Conservation (phyloP, 2,888 invertebrate species). For the Adineta ricciae region DNA sequence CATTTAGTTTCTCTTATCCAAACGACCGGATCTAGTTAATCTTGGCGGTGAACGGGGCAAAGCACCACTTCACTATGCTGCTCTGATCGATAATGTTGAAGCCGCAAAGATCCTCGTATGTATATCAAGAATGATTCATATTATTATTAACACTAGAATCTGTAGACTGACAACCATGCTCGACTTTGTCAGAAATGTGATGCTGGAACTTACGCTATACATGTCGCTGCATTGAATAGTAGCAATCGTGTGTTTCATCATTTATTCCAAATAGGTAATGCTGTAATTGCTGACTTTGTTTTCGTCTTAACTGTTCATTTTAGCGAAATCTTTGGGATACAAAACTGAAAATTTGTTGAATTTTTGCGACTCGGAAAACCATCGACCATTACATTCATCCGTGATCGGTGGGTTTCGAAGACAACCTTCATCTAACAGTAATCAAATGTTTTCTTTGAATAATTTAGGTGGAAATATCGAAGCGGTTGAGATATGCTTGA, state of each 20-base stretch:
- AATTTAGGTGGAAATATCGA: constrained; percentile 26
- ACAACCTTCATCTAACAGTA: too few species aligned
- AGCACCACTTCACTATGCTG: constrained; percentile 29
- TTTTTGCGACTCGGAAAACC: constrained; percentile 30
- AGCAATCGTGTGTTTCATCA: constrained; percentile 24
- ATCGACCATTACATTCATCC: constrained; percentile 30
- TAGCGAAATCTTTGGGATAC: neutral
- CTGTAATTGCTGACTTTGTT: neutral
- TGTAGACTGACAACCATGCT: constrained; percentile 19
- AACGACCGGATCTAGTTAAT: constrained; percentile 22
- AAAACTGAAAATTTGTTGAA: constrained; percentile 2
- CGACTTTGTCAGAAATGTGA: constrained; percentile 15
- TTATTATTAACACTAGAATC: too few species aligned
- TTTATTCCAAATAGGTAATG: constrained; percentile 17
- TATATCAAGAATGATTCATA: too few species aligned
- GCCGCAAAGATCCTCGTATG: constrained; percentile 26
- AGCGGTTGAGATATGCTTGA: constrained; percentile 30
- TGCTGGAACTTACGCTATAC: constrained; percentile 26
- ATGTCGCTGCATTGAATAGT: constrained; percentile 25
- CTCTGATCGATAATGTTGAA: constrained; percentile 31
- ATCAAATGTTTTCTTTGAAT: neutral
- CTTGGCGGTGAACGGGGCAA: constrained; percentile 24
- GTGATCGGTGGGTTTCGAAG: neutral
- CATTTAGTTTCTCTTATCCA: neutral
- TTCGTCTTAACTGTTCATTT: neutral